Evolutionary conservation across 1,140 invertebrate species (phyloP).

Genomic region (Calliphora vicina): DNA sequence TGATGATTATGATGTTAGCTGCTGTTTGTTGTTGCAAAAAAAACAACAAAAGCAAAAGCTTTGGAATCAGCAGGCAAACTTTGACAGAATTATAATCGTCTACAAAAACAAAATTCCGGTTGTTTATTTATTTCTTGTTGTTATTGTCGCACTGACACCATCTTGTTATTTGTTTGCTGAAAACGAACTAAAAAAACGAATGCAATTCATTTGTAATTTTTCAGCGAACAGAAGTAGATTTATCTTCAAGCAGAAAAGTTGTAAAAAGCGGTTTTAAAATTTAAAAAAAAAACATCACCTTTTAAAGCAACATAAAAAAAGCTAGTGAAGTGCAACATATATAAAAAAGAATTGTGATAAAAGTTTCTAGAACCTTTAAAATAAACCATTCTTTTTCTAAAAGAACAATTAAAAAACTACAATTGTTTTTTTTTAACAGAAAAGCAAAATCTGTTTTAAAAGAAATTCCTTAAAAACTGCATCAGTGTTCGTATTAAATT

Average conservation of each 20-base stretch:
- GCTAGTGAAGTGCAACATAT: neutral
- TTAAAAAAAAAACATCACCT: no score
- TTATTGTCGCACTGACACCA: no score
- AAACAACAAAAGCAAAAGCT: no score
- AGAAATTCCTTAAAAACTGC: neutral
- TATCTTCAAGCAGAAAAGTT: slow-evolving; percentile 20
- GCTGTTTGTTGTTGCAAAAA: no score
- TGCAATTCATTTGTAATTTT: slow-evolving; percentile 3
- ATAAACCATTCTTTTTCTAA: neutral
- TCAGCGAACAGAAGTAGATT: neutral
- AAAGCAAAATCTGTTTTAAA: neutral
- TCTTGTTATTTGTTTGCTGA: no score
- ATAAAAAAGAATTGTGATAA: neutral
- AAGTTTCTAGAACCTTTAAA: neutral
- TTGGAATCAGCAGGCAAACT: no score
- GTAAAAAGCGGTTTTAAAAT: neutral
- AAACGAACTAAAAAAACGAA: no score
- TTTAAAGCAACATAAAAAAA: neutral
- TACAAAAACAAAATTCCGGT: no score
- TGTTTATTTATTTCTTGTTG: no score
- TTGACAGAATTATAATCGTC: no score
- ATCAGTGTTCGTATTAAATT: neutral
- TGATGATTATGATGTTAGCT: no score
- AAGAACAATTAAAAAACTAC: neutral
- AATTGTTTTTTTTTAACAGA: neutral